phyloP scores from a whole-genome alignment of 2,888 invertebrate species.

The Tridacna crocea region DNA sequence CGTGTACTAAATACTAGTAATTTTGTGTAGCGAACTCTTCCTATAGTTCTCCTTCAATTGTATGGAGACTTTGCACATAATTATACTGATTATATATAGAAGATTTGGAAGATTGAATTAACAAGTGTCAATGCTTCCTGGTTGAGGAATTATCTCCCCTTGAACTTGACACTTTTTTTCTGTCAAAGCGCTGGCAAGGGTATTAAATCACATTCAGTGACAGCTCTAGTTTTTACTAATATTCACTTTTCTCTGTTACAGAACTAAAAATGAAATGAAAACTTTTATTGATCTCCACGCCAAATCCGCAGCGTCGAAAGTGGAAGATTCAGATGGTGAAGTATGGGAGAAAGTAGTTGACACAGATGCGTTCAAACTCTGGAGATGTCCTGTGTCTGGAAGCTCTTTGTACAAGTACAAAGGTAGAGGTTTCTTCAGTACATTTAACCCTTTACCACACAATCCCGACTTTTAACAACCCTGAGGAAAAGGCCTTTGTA shows the following conservation, averaged over 20 bases:
- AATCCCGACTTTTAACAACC: background rate
- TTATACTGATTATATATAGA: too few relatives aligned
- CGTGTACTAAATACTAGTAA: too few relatives aligned
- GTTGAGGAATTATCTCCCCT: too few relatives aligned
- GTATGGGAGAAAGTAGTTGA: slow-evolving; percentile 81
- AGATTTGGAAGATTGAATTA: too few relatives aligned
- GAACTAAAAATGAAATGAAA: slow-evolving; percentile 50
- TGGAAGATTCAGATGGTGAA: slow-evolving; percentile 50
- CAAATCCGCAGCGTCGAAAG: slow-evolving; percentile 16
- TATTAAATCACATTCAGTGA: too few relatives aligned
- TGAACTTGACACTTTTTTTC: too few relatives aligned
- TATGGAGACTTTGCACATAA: too few relatives aligned
- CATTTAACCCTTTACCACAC: background rate
- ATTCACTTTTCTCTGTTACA: slow-evolving; percentile 24
- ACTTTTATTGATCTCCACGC: slow-evolving; percentile 40
- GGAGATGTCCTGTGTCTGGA: slow-evolving; percentile 79
- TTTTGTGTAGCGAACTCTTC: too few relatives aligned
- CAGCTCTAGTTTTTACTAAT: too few relatives aligned
- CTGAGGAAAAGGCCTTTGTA: background rate
- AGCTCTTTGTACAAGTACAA: slow-evolving; percentile 80
- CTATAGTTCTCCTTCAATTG: too few relatives aligned
- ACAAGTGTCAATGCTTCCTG: too few relatives aligned
- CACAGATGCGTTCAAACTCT: slow-evolving; percentile 75
- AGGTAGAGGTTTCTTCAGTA: slow-evolving; percentile 65
- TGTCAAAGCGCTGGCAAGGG: too few relatives aligned